A percentile compares a stretch with the other conserved stretches of the same genome.
Conservation (phyloP, 2,113 vertebrate species). For the Bos javanicus region DNA sequence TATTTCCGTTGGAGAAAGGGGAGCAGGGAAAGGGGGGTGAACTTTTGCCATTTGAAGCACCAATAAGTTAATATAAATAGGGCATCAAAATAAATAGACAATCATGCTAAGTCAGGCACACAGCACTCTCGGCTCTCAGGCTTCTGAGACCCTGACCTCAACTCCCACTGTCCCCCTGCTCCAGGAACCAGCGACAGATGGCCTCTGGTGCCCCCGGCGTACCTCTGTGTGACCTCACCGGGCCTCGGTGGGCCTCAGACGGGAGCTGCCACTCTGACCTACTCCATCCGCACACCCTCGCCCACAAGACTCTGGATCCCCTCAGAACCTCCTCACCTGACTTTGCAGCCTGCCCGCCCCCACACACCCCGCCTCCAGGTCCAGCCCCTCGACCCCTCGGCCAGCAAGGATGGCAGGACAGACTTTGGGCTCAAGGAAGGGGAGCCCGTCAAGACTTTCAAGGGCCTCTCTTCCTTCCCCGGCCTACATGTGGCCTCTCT, state of each 20-base stretch:
- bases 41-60: constrained; percentile 65
- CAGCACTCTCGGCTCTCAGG: background rate
- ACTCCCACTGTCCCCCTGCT: background rate
- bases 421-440: background rate
- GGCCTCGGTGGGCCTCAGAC: background rate
- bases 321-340: background rate
- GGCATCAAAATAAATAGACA: constrained; percentile 74
- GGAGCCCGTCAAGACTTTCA: background rate
- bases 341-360: background rate
- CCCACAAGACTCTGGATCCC: background rate
- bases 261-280: background rate
- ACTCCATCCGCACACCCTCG: background rate
- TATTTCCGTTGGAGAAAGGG: background rate
- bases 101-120: background rate
- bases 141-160: constrained; percentile 42
- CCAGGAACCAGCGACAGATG: background rate
- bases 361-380: background rate
- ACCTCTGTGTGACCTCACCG: background rate
- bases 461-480: background rate
- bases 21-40: background rate
- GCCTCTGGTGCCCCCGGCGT: constrained; percentile 4
- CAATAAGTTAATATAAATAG: constrained; percentile 80
- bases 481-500: background rate
- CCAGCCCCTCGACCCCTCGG: background rate
- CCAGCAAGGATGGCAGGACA: background rate